These are phyloP conservation scores for Thereva nobilitata DNA, from an alignment of 2,888 invertebrate genomes.

Conservation along the genomic window DNA sequence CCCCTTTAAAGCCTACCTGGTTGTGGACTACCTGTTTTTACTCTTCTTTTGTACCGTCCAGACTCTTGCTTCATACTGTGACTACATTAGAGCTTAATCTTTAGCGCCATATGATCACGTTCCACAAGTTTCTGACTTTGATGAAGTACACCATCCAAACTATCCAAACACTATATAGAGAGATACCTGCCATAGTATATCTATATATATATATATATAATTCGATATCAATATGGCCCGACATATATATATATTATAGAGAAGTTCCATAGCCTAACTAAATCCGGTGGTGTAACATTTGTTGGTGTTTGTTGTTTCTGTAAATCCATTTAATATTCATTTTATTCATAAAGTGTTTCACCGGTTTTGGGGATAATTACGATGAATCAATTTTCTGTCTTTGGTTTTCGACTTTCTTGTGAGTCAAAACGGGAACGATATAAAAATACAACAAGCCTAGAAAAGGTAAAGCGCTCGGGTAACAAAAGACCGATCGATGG, in stretches of 20 bases:
- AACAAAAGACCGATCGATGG: no score
- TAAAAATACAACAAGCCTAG: no score
- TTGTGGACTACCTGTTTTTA: constrained; percentile 19
- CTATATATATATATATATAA: no score
- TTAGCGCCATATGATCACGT: constrained; percentile 21
- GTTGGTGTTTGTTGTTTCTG: constrained; percentile 1
- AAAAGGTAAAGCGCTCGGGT: no score
- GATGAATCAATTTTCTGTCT: constrained; percentile 15
- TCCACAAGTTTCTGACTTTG: no score
- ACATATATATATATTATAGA: no score
- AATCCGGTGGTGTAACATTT: neutral
- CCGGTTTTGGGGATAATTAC: constrained; percentile 32
- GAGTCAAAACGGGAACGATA: no score
- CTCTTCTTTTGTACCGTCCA: neutral
- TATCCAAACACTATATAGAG: neutral
- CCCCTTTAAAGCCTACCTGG: constrained; percentile 2
- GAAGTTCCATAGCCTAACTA: no score
- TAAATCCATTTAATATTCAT: constrained; percentile 12
- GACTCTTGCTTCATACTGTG: no score
- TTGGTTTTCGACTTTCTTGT: neutral
- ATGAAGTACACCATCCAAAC: no score
- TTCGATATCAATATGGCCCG: no score
- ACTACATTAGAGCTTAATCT: constrained; percentile 24
- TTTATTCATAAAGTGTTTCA: constrained; percentile 28
- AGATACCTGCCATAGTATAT: neutral